Evolutionary conservation across 2,888 invertebrate species (phyloP).

Genomic region (Eupeodes latifasciatus): DNA sequence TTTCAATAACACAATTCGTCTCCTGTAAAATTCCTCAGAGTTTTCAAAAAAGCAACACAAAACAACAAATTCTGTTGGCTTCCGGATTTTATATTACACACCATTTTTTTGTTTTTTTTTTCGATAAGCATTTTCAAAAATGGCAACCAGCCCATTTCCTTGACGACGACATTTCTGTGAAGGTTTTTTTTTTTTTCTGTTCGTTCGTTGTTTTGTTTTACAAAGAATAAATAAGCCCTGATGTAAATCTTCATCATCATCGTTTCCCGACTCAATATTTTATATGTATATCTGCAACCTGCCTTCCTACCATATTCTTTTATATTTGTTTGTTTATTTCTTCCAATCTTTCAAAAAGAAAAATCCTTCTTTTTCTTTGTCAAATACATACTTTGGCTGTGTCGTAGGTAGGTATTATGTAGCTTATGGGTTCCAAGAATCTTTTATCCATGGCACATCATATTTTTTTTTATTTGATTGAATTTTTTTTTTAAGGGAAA

Average conservation of each 20-base stretch:
- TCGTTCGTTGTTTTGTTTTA: neutral
- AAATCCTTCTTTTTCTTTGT: constrained; percentile 13
- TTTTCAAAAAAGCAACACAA: neutral
- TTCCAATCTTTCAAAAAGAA: neutral
- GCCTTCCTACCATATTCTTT: neutral
- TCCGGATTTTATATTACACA: constrained; percentile 18
- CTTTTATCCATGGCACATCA: constrained; percentile 50
- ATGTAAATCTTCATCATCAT: constrained; percentile 31
- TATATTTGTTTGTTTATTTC: neutral
- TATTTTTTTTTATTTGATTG: constrained; percentile 28
- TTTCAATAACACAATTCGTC: no score
- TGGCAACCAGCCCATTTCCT: constrained; percentile 25
- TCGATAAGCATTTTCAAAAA: constrained; percentile 15
- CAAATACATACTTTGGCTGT: constrained; percentile 3
- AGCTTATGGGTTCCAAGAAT: constrained; percentile 39
- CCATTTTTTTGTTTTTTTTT: neutral
- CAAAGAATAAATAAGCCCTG: neutral
- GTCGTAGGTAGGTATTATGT: neutral
- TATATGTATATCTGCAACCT: neutral
- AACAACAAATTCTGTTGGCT: neutral
- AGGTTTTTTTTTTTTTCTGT: neutral
- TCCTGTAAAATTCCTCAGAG: neutral
- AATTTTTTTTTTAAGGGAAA: neutral
- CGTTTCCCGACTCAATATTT: constrained; percentile 30
- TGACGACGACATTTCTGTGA: neutral